A percentile compares a stretch with the other conserved stretches of the same genome.
Conservation (phyloP, 2,888 invertebrate genomes). For the Orchesellides sinensis region DNA sequence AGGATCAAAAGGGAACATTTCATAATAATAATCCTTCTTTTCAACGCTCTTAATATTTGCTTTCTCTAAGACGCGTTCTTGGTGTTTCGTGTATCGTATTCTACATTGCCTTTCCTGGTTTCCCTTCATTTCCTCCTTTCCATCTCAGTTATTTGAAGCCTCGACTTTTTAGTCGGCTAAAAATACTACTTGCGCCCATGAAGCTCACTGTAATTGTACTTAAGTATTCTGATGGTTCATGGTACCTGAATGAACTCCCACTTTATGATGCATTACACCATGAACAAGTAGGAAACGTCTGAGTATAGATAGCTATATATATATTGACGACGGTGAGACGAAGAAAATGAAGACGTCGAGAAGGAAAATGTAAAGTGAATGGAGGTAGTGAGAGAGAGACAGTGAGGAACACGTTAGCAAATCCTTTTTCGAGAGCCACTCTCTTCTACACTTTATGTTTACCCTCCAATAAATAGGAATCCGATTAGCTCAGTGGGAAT, state of each 20-base stretch:
- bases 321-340: background rate
- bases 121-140: slow-evolving; percentile 14
- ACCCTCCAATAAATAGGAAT: slow-evolving; percentile 69
- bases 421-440: slow-evolving; percentile 50
- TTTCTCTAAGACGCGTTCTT: background rate
- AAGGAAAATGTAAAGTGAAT: slow-evolving; percentile 1
- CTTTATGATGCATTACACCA: slow-evolving; percentile 56
- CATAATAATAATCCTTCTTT: slow-evolving; percentile 23
- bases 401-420: slow-evolving; percentile 40
- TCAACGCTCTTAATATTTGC: slow-evolving; percentile 23
- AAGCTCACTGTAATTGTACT: slow-evolving; percentile 42
- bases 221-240: slow-evolving; percentile 45
- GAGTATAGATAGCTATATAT: too few relatives aligned
- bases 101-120: background rate
- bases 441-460: slow-evolving; percentile 59
- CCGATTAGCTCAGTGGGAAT: slow-evolving; percentile 64
- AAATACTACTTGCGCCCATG: slow-evolving; percentile 1
- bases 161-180: background rate
- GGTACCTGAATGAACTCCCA: slow-evolving; percentile 46
- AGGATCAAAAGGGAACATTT: slow-evolving; percentile 37
- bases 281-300: slow-evolving; percentile 28
- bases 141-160: background rate
- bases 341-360: background rate
- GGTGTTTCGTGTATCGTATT: background rate
- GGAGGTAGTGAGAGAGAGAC: background rate